phyloP scores from a whole-genome alignment of 2,113 vertebrate genomes.

The Heterocephalus glaber region DNA sequence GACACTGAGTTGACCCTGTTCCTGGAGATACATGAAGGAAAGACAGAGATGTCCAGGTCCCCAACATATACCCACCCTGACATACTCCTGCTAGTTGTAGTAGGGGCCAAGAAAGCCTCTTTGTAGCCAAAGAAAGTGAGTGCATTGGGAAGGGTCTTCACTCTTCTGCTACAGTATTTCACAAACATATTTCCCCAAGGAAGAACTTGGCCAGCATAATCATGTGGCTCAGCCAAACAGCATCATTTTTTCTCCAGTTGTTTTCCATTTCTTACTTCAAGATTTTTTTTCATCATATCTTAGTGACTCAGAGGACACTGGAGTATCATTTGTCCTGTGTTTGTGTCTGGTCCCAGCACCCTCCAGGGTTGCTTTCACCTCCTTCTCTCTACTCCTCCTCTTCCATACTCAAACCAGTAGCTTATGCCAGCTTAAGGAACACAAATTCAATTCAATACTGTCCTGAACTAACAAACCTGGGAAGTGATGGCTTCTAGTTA shows the following conservation, averaged over 20 bases:
- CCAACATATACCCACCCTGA: too few relatives aligned
- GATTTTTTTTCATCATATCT: constrained; percentile 7
- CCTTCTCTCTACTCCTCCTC: background rate
- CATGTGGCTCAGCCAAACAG: background rate
- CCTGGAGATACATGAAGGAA: background rate
- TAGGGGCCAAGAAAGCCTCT: background rate
- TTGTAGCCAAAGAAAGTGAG: constrained; percentile 36
- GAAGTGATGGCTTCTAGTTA: background rate
- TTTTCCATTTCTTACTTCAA: background rate
- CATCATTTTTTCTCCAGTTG: constrained; percentile 6
- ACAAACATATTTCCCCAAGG: constrained; percentile 21
- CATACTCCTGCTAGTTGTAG: too few relatives aligned
- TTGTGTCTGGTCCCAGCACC: background rate
- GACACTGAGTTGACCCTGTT: background rate
- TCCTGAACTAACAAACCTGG: background rate
- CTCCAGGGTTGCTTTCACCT: background rate
- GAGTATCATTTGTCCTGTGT: background rate
- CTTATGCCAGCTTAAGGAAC: background rate
- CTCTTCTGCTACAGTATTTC: background rate
- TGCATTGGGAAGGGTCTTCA: background rate
- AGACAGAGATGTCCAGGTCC: too few relatives aligned
- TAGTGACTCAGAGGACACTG: background rate
- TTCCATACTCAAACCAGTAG: background rate
- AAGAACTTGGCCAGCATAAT: background rate
- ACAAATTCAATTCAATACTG: constrained; percentile 19